phyloP scores from a whole-genome alignment of 2,797 vertebrate genomes.

The Malurus leucopterus region DNA sequence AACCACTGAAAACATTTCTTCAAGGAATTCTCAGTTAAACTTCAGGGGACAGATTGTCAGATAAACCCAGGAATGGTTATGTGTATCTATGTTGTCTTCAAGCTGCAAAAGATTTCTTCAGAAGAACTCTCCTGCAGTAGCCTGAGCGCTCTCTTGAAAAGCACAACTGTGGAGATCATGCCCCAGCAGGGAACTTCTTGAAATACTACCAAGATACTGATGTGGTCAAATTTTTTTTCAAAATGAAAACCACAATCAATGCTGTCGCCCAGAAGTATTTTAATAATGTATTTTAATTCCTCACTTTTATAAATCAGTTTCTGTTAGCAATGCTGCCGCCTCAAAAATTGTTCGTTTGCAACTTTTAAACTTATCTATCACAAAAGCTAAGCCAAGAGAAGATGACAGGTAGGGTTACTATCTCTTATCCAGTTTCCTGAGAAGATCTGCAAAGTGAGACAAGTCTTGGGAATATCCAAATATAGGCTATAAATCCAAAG shows the following conservation, averaged over 20 bases:
- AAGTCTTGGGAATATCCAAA: neutral
- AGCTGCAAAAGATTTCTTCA: neutral
- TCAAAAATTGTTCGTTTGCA: neutral
- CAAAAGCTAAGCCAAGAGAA: neutral
- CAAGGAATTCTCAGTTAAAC: neutral
- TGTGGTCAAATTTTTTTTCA: neutral
- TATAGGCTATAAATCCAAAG: neutral
- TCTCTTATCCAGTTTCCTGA: neutral
- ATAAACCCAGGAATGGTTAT: neutral
- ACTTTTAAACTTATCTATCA: neutral
- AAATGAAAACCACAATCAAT: neutral
- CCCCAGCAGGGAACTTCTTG: neutral
- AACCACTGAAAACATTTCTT: neutral
- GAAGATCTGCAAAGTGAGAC: neutral
- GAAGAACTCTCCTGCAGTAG: neutral
- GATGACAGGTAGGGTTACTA: neutral
- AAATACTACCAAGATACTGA: neutral
- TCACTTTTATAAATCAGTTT: neutral
- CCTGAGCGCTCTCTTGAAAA: neutral
- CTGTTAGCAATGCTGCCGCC: neutral
- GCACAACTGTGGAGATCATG: fast-evolving
- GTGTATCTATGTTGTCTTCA: neutral
- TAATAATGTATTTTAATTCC: neutral
- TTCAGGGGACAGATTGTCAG: neutral
- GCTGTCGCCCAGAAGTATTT: neutral